Evolutionary conservation across 2,797 vertebrate species (phyloP).

Genomic region (Epinephelus awoara): DNA sequence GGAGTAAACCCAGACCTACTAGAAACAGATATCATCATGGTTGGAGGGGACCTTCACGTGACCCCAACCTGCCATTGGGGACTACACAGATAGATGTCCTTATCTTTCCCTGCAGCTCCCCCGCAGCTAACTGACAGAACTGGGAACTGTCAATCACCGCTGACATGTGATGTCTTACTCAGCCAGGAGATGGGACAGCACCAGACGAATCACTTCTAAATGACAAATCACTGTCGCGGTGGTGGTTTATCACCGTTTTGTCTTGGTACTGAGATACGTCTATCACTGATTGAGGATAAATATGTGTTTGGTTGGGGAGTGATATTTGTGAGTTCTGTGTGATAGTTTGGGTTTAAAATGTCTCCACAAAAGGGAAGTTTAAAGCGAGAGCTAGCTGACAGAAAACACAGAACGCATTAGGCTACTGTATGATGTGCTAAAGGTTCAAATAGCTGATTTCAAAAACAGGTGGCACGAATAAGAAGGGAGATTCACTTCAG

Average conservation of each 20-base stretch:
- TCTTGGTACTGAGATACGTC: slow-evolving; percentile 52
- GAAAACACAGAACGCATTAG: slow-evolving; percentile 19
- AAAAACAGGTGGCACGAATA: slow-evolving; percentile 57
- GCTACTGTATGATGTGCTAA: slow-evolving; percentile 18
- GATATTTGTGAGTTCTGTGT: slow-evolving; percentile 33
- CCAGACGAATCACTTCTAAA: slow-evolving; percentile 74
- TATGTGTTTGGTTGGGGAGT: slow-evolving; percentile 37
- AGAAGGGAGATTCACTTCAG: slow-evolving; percentile 51
- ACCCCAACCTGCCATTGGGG: slow-evolving; percentile 80
- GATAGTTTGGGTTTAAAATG: slow-evolving; percentile 18
- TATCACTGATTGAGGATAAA: slow-evolving; percentile 63
- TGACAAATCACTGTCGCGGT: slow-evolving; percentile 77
- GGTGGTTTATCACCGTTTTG: slow-evolving; percentile 63
- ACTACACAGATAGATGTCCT: slow-evolving; percentile 81
- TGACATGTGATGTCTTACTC: slow-evolving; percentile 81
- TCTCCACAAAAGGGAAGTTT: slow-evolving; percentile 26
- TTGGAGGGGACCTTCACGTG: slow-evolving; percentile 75
- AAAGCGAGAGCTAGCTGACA: slow-evolving; percentile 20
- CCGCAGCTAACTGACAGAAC: slow-evolving; percentile 80
- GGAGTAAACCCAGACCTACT: slow-evolving; percentile 74
- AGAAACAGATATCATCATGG: slow-evolving; percentile 72
- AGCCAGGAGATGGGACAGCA: slow-evolving; percentile 78
- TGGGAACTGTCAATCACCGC: slow-evolving; percentile 83
- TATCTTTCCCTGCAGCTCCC: slow-evolving; percentile 84
- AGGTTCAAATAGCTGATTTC: slow-evolving; percentile 35